Percentiles rank a stretch among this genome's conserved stretches.
Evolutionary conservation across 2,888 invertebrate genomes (phyloP).

Genomic region (Dichetophora obliterata): DNA sequence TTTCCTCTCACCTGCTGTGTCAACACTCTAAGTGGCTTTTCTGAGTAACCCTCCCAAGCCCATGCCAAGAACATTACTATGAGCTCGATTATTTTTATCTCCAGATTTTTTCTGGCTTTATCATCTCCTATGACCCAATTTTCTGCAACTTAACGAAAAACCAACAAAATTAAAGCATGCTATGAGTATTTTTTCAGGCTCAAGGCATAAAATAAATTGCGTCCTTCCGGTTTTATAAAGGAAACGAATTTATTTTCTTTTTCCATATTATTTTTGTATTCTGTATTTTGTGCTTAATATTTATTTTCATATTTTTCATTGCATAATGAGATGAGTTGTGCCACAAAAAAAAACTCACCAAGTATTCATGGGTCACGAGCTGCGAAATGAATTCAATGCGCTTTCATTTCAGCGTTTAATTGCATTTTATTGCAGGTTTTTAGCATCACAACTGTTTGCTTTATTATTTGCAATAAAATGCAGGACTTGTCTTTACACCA

Average conservation of each 20-base stretch:
- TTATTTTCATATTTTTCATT: not conserved
- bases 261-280: not conserved
- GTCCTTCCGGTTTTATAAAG: slow-evolving; percentile 14
- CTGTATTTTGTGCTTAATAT: not conserved
- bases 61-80: not conserved
- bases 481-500: not conserved
- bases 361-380: not conserved
- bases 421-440: not conserved
- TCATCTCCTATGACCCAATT: not conserved
- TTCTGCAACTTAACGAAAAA: not conserved
- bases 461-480: not conserved
- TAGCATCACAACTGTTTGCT: not conserved
- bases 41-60: too few species aligned
- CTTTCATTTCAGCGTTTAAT: not conserved
- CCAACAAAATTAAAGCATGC: not conserved
- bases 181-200: not conserved
- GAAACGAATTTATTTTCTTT: not conserved
- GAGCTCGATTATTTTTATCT: not conserved
- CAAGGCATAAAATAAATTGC: slow-evolving; percentile 23
- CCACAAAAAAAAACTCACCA: not conserved
- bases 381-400: not conserved
- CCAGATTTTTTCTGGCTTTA: not conserved
- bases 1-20: not conserved
- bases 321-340: slow-evolving; percentile 26
- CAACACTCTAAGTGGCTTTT: not conserved